Evolutionary conservation across 1,140 invertebrate species (phyloP), one percentile per base, ranked within the genome.

Genomic region (Euwallacea similis): DNA sequence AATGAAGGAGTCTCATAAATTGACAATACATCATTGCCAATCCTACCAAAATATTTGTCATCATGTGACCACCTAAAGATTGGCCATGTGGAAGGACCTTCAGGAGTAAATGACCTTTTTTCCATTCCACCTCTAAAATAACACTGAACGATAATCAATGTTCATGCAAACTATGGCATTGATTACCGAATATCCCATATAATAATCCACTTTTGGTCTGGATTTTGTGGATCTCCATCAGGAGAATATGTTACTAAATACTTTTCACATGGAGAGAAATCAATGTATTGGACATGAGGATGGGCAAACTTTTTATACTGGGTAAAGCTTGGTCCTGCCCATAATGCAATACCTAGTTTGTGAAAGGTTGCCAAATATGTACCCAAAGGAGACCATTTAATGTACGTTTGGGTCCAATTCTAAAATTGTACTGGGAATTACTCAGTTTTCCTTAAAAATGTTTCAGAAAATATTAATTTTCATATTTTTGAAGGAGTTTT

Each of bases 21-120:
- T 78, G 93, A 95, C 2, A 99, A 87, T 7, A 91, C 83, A 78
- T 93, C 92, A 46, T 87, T 85, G 74, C 93, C 92, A 83, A 98
- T 90, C 65, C 92, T 88, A 2, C 95, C 98, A 82, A 99, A 97
- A 84, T 93, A 99, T 81, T 93, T 93, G 79, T 99, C 98, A 83
- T 99, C 96, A 79, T 93, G 90, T 41, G 94, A 98, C 98, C 98
- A 99, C 71, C 95, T 93, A 84, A 98, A 96, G 61, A 97, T 92
- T 0, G 96, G 96, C 92, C 96, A 97, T 0, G 91, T 86, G 0
- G 88, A 87, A 15, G 91, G 89, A 1, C 90, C 90, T 60, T 98
- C 94, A 4, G 93, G 90, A 61, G 90, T 88, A 81, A 98, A 98
- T 0, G 90, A 90, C 79, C 97, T 87, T 81, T 97, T 98, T 78